Conservation (phyloP, 2,888 invertebrate species). For the Lochmaea capreae region DNA sequence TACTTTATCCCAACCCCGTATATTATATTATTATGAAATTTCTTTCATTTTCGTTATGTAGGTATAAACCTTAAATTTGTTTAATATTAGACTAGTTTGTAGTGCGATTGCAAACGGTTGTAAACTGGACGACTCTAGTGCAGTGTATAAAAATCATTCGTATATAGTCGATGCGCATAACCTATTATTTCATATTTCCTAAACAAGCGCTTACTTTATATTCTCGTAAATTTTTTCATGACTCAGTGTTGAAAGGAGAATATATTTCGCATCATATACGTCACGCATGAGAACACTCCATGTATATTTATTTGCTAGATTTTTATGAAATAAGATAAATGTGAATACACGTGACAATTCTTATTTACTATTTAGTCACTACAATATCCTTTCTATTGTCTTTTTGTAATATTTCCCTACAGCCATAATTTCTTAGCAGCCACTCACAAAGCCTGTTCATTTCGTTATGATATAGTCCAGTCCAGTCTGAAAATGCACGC, state of each 20-base stretch:
- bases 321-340: background rate
- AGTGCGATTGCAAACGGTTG: too few species aligned
- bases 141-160: too few species aligned
- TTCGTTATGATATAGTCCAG: background rate
- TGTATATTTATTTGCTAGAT: background rate
- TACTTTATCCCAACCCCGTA: too few species aligned
- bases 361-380: background rate
- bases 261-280: background rate
- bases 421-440: constrained; percentile 7
- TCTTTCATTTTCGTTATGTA: too few species aligned
- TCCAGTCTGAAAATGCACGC: background rate
- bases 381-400: constrained; percentile 2
- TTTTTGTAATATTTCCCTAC: background rate
- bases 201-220: background rate
- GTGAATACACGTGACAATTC: background rate
- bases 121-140: too few species aligned
- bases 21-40: too few species aligned
- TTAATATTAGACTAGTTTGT: too few species aligned
- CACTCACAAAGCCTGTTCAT: constrained; percentile 11
- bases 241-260: background rate
- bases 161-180: too few species aligned
- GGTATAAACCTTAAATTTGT: too few species aligned
- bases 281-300: constrained; percentile 1
- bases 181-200: too few species aligned
- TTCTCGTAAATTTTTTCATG: background rate